A percentile compares a stretch with the other conserved stretches of the same genome.
Evolutionary conservation across 2,888 invertebrate genomes (phyloP).

Genomic region (Tachina lurida): DNA sequence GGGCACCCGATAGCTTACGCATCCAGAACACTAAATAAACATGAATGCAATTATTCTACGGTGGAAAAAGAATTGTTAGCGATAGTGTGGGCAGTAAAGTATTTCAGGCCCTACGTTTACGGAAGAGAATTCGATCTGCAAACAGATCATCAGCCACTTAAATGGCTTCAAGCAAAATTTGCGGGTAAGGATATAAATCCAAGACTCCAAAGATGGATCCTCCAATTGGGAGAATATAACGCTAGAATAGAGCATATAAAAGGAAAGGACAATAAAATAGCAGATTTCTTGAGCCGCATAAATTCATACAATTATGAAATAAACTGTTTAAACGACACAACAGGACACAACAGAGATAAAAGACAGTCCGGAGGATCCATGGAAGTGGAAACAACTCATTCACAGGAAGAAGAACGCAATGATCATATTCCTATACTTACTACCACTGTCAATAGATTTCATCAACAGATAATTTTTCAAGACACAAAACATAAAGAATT

Average conservation of each 20-base stretch:
- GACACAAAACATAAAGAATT: too few species aligned
- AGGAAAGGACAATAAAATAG: slow-evolving; percentile 26
- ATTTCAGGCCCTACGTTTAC: slow-evolving; percentile 68
- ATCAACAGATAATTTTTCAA: too few species aligned
- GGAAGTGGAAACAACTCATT: too few species aligned
- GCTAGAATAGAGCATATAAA: slow-evolving; percentile 33
- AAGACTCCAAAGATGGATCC: slow-evolving; percentile 41
- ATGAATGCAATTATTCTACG: slow-evolving; percentile 47
- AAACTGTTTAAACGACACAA: slow-evolving; percentile 3
- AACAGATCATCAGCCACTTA: slow-evolving; percentile 68
- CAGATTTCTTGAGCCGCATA: slow-evolving; percentile 32
- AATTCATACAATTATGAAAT: slow-evolving; percentile 25
- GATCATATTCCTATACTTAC: too few species aligned
- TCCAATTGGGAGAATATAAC: slow-evolving; percentile 15
- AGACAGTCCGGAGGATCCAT: not conserved
- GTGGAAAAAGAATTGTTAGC: slow-evolving; percentile 64
- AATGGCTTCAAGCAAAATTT: slow-evolving; percentile 57
- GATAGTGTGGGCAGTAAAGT: slow-evolving; percentile 63
- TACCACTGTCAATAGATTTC: too few species aligned
- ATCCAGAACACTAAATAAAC: slow-evolving; percentile 36
- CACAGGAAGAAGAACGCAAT: too few species aligned
- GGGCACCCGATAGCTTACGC: too few species aligned
- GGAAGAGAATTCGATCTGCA: slow-evolving; percentile 62
- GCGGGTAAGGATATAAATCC: slow-evolving; percentile 57
- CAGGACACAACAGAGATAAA: slow-evolving; percentile 1